These are phyloP conservation scores for Leptinotarsa juncta DNA, from an alignment of 2,888 invertebrate species.

Conservation along the genomic window DNA sequence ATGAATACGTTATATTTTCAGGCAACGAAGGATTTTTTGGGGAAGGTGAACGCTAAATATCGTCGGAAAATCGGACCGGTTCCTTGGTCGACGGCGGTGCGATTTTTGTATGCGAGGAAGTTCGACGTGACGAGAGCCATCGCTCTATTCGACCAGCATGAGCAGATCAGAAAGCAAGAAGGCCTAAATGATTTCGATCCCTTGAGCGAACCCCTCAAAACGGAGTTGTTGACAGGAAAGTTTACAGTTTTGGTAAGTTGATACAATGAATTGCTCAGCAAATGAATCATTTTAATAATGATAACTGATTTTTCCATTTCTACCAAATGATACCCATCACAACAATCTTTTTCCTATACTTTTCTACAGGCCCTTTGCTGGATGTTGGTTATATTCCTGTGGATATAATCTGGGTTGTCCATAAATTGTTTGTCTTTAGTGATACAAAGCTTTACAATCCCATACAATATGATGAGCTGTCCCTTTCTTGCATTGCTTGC, in stretches of 20 bases:
- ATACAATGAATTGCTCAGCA: not conserved
- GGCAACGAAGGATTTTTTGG: slow-evolving; percentile 86
- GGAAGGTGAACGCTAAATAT: slow-evolving; percentile 76
- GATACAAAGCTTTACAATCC: no score
- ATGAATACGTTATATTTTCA: slow-evolving; percentile 65
- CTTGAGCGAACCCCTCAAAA: slow-evolving; percentile 82
- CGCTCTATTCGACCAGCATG: slow-evolving; percentile 92
- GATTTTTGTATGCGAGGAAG: slow-evolving; percentile 93
- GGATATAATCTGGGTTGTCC: no score
- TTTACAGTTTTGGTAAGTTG: slow-evolving; percentile 90
- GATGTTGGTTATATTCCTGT: no score
- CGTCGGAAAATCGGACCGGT: slow-evolving; percentile 71
- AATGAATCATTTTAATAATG: not conserved
- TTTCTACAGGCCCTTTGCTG: no score
- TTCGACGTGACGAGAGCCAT: slow-evolving; percentile 93
- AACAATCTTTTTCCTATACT: no score
- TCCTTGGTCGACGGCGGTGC: slow-evolving; percentile 89
- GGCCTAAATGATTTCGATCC: slow-evolving; percentile 88
- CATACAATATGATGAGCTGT: no score
- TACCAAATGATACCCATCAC: no score
- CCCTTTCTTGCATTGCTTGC: no score
- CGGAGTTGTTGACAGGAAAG: slow-evolving; percentile 92
- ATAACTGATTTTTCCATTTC: no score
- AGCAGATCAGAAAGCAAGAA: slow-evolving; percentile 87
- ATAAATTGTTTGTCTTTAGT: no score